phyloP scores from a whole-genome alignment of 2,113 vertebrate species.

The Tiliqua scincoides region DNA sequence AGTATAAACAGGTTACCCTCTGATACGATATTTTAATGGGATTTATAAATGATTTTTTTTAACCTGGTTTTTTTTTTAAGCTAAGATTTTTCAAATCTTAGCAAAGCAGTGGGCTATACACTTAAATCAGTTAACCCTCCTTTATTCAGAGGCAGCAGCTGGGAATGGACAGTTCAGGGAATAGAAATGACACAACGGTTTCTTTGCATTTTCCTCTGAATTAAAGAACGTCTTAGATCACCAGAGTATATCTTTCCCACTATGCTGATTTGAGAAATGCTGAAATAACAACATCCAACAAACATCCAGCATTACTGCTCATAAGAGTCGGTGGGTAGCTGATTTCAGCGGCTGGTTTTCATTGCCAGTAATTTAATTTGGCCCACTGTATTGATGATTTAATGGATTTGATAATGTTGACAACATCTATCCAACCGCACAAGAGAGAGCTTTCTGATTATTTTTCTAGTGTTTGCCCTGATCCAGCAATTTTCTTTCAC shows the following conservation, averaged over 20 bases:
- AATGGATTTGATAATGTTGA: constrained; percentile 27
- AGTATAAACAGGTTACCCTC: too few relatives aligned
- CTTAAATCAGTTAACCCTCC: neutral
- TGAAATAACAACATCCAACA: neutral
- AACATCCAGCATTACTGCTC: constrained; percentile 8
- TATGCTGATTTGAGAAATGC: constrained; percentile 18
- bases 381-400: constrained; percentile 41
- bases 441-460: constrained; percentile 33
- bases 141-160: neutral
- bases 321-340: constrained; percentile 31
- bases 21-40: neutral
- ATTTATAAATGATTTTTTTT: neutral
- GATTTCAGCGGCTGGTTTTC: constrained; percentile 25
- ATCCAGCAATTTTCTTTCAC: neutral
- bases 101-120: neutral
- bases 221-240: constrained; percentile 43
- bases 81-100: constrained; percentile 7
- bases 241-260: constrained; percentile 32
- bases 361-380: constrained; percentile 46
- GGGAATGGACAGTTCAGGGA: neutral
- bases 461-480: constrained; percentile 21
- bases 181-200: neutral
- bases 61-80: too few relatives aligned
- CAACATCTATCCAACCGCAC: constrained; percentile 19
- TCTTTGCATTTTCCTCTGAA: neutral